These are phyloP conservation scores for Flexamia atlantica DNA, from an alignment of 2,888 invertebrate genomes.

Conservation along the genomic window DNA sequence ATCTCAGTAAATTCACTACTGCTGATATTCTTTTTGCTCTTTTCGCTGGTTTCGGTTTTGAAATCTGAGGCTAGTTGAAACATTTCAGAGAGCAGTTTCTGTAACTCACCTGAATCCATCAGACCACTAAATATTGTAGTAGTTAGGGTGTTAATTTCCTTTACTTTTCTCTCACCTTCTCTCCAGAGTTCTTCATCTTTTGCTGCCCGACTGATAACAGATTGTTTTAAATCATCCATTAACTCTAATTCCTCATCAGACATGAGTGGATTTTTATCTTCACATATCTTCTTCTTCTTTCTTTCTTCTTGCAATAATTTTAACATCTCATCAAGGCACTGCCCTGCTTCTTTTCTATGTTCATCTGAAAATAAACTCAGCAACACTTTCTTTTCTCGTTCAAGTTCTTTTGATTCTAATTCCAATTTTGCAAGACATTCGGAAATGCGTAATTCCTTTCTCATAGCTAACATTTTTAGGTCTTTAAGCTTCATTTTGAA, in stretches of 20 bases:
- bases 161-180: neutral
- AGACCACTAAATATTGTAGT: neutral
- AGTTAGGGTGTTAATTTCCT: neutral
- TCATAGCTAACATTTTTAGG: neutral
- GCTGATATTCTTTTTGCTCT: neutral
- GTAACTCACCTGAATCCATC: neutral
- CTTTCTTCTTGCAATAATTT: neutral
- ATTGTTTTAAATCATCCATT: neutral
- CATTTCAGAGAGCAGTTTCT: neutral
- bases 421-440: neutral
- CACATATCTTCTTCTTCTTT: neutral
- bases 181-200: neutral
- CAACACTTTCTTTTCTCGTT: neutral
- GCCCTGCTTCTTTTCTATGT: neutral
- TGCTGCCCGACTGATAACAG: neutral
- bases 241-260: neutral
- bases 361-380: neutral
- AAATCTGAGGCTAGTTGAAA: neutral
- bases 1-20: neutral
- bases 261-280: neutral
- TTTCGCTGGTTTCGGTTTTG: neutral
- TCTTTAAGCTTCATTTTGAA: neutral
- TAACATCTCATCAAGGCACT: neutral
- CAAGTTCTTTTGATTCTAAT: conserved; percentile 6
- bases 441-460: neutral